phyloP scores from a whole-genome alignment of 2,797 vertebrate genomes.

The Rhinogobio ventralis region DNA sequence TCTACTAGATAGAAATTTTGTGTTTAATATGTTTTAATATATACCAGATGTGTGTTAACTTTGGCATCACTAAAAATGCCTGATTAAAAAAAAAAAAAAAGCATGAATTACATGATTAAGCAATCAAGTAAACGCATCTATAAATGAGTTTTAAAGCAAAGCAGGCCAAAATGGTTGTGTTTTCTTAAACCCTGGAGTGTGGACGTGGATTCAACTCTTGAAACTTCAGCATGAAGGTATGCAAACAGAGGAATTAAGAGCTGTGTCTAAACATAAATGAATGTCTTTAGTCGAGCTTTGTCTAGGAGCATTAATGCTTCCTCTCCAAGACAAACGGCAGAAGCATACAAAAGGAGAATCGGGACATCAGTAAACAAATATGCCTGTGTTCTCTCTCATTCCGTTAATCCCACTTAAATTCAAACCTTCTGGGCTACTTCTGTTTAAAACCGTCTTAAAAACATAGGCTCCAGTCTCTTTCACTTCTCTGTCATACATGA shows the following conservation, averaged over 20 bases:
- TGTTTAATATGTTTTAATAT: neutral
- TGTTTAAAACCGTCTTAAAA: conserved; percentile 63
- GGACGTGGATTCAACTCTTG: neutral
- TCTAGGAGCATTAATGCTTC: conserved; percentile 52
- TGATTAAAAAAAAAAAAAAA: neutral
- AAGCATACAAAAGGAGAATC: conserved; percentile 50
- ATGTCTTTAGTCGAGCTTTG: conserved; percentile 47
- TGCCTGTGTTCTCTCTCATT: conserved; percentile 51
- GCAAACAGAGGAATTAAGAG: conserved; percentile 54
- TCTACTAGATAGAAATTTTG: neutral
- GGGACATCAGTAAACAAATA: conserved; percentile 64
- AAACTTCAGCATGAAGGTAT: conserved; percentile 14
- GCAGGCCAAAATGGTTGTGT: conserved; percentile 23
- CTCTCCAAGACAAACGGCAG: conserved; percentile 49
- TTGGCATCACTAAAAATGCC: neutral
- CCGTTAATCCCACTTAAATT: conserved; percentile 70
- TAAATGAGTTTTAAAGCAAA: conserved; percentile 47
- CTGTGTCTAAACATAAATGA: conserved; percentile 55
- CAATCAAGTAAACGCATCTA: neutral
- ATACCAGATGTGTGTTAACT: neutral
- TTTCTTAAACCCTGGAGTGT: neutral
- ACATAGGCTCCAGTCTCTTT: conserved; percentile 59
- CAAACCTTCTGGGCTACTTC: conserved; percentile 65
- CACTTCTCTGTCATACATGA: conserved; percentile 51
- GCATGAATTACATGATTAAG: neutral